Base-by-base conservation (phyloP, 2,888 invertebrate species). In the Pomacea canaliculata region DNA sequence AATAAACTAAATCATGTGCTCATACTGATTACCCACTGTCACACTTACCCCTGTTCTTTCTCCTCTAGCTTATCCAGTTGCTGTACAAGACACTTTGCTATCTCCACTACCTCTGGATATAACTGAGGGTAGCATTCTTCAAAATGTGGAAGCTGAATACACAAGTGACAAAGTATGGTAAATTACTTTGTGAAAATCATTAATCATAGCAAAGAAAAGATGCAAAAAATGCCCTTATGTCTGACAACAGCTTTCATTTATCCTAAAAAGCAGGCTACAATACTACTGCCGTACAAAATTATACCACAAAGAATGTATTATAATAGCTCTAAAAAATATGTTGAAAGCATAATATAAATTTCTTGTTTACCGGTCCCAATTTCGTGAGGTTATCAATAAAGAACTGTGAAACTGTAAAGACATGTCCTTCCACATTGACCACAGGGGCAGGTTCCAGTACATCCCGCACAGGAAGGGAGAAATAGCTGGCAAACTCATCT, bases 401-500 rank as follows among this genome's bases (percentile, higher is more conserved):
- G 78, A 83, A 89, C 79, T 90, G 89, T 0, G 82, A 80, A n/a
- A 91, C 90, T 16, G 80, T 82, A 79, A 82, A 89, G 8, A 85
- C 82, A 46, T 81, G 83, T 16, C 89, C 89, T 46, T 88, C 85
- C 10, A 91, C 86, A n/a, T 81, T 82, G 49, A 90, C 82, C 13
- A 90, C 86, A 7, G 90, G 90, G 0, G 91, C 90, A 23, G 85
- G 86, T 72, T 89, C 89, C 75, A 90, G 76, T 4, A 76, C 65
- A 48, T 84, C 85, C 46, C 85, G 69, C 37, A 90, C 78, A 0
- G 92, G 92, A 7, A 91, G 78, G 5, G 88, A 91, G 88, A 94
- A 96, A 86, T 96, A 96, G 51, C 93, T 89, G 0, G 94, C 93
- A 91, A 96, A 96, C 80, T 93, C 92, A 5, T 93, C 91, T 0